Conservation (phyloP, 1,140 invertebrate species). For the Megalopta genalis region DNA sequence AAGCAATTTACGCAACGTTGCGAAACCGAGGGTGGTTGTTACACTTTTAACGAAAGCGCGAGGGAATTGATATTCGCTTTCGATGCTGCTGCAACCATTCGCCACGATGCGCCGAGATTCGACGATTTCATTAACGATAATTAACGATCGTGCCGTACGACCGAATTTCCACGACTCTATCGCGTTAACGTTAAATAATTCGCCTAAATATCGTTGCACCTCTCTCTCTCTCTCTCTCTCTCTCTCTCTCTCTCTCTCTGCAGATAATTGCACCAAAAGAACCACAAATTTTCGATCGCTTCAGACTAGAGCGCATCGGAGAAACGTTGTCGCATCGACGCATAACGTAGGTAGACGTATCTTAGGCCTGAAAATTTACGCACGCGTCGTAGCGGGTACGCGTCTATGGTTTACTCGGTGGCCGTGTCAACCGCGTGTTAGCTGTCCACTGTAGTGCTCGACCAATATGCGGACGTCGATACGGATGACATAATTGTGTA, state of each 20-base stretch:
- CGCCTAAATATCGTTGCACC: neutral
- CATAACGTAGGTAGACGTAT: no score
- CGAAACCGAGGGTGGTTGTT: neutral
- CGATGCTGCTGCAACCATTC: neutral
- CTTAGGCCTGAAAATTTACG: neutral
- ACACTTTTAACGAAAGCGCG: neutral
- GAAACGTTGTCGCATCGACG: neutral
- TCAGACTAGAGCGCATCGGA: no score
- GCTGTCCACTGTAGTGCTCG: slow-evolving; percentile 22
- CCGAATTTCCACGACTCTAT: neutral
- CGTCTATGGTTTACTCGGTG: slow-evolving; percentile 27
- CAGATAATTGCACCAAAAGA: no score
- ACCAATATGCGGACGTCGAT: slow-evolving; percentile 29
- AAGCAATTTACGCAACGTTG: neutral
- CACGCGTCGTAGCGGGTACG: neutral
- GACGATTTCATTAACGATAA: slow-evolving; percentile 20
- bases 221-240: no score
- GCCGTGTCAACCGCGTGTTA: slow-evolving; percentile 31
- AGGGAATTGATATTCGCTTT: slow-evolving; percentile 7
- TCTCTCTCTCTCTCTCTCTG: no score
- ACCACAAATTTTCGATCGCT: no score
- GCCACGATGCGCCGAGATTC: neutral
- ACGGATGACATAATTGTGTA: neutral
- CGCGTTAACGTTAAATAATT: neutral
- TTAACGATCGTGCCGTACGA: neutral